Percentiles rank a stretch among this genome's conserved stretches.
Conservation (phyloP, 2,797 vertebrate species). For the Onychomys leucogaster region DNA sequence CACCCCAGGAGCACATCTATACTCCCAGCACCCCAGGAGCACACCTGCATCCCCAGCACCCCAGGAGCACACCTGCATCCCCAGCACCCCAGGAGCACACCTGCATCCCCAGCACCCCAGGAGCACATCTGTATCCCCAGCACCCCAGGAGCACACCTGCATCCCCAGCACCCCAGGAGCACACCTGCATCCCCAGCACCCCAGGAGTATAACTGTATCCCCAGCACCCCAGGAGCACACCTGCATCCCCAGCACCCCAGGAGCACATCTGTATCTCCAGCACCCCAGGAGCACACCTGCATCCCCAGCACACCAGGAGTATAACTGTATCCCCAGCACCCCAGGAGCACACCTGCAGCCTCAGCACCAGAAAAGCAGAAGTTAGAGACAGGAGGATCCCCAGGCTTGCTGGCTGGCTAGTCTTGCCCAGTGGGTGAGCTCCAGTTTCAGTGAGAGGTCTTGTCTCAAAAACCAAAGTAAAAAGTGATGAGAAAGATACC, state of each 20-base stretch:
- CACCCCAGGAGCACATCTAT: too few relatives aligned
- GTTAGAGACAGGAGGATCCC: neutral
- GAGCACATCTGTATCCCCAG: too few relatives aligned
- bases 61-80: too few relatives aligned
- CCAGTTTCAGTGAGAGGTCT: neutral
- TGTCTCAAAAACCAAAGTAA: neutral
- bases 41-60: neutral
- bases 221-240: too few relatives aligned
- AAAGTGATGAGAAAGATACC: neutral
- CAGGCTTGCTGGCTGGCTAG: neutral
- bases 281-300: too few relatives aligned
- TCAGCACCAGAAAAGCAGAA: neutral
- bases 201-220: neutral
- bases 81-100: neutral
- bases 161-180: too few relatives aligned
- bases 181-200: too few relatives aligned
- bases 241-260: too few relatives aligned
- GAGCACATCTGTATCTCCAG: too few relatives aligned
- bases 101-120: too few relatives aligned
- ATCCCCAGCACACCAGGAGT: too few relatives aligned
- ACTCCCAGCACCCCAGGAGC: neutral
- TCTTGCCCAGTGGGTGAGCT: neutral
- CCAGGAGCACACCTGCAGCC: neutral
- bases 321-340: too few relatives aligned
- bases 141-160: neutral